Evolutionary conservation across 2,888 invertebrate genomes (phyloP), one percentile per base, ranked within the genome.

Genomic region (Caradrina clavipalpis): DNA sequence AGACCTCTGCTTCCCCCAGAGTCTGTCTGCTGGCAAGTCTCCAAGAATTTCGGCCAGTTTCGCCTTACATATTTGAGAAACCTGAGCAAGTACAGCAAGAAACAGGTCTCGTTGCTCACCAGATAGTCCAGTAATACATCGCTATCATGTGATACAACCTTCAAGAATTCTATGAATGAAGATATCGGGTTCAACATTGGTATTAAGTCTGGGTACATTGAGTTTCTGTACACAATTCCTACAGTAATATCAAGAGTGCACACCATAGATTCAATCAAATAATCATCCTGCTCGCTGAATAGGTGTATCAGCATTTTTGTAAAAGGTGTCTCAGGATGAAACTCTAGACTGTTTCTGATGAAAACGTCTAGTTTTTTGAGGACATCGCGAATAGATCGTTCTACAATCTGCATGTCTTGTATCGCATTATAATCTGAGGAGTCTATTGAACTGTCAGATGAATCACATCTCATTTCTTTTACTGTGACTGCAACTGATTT

Each of bases 221-320:
- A 97, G 87, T 98, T 98, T 61, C 98, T 97, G 89, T 98, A 98
- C 35, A 98, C 98, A 68, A 98, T 97, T 51, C 98, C 98, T 31
- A 98, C 97, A 0, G 98, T 98, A 56, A 98, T 98, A 91, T 99
- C 98, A 59, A 99, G 93, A 49, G 98, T 98, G 90, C 98, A 98
- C 10, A 99, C 98, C 98, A 99, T 98, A 4, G 98, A 98, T 95
- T 99, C 99, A 70, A 99, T 98, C 83, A 99, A 94, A 87, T 98
- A 98, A 92, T 99, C 99, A 88, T 99, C 98, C 91, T 99, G 98
- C 92, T 99, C 98, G 85, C 98, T 98, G 87, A 99, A 98, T 69
- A 99, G 94, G 90, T 98, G 98, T 70, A 98, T 98, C 61, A 99
- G 96, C 96, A 98, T 98, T 93, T 98, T 98, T 0, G 98, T 98